phyloP scores from a whole-genome alignment of 2,888 invertebrate species.

The Chorisops tibialis region DNA sequence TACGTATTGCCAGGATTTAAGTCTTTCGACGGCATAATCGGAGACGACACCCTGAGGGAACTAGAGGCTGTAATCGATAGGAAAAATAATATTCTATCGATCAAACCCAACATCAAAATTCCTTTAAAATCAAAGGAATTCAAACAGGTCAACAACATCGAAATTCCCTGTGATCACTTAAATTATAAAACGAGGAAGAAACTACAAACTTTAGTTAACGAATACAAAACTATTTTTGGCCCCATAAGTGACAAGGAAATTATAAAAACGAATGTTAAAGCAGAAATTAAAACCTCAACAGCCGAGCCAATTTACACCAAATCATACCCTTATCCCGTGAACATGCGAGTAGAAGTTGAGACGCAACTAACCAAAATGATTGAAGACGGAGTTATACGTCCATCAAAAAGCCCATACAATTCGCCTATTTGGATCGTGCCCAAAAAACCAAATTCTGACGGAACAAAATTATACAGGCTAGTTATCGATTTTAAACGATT shows the following conservation, averaged over 20 bases:
- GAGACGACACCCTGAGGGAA: conserved; percentile 20
- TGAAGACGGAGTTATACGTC: conserved; percentile 39
- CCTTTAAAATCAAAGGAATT: background rate
- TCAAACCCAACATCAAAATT: background rate
- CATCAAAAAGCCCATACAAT: conserved; percentile 38
- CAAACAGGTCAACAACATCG: background rate
- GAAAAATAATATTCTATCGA: background rate
- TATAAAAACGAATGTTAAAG: conserved; percentile 35
- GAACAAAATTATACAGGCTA: conserved; percentile 34
- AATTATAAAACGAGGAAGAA: background rate
- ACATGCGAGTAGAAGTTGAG: conserved; percentile 42
- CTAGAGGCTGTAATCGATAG: background rate
- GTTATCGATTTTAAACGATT: conserved; percentile 36
- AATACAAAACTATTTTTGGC: conserved; percentile 20
- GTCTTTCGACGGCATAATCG: background rate
- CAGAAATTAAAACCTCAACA: conserved; percentile 41
- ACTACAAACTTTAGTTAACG: background rate
- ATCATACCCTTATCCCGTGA: conserved; percentile 44
- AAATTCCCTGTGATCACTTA: background rate
- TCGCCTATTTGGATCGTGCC: conserved; percentile 36
- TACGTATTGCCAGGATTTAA: background rate
- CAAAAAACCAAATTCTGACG: conserved; percentile 31
- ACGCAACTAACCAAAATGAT: conserved; percentile 41
- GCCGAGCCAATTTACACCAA: conserved; percentile 40
- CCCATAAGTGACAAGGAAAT: conserved; percentile 22